Evolutionary conservation across 2,797 vertebrate genomes (phyloP).

Genomic region (Tamandua tetradactyla): DNA sequence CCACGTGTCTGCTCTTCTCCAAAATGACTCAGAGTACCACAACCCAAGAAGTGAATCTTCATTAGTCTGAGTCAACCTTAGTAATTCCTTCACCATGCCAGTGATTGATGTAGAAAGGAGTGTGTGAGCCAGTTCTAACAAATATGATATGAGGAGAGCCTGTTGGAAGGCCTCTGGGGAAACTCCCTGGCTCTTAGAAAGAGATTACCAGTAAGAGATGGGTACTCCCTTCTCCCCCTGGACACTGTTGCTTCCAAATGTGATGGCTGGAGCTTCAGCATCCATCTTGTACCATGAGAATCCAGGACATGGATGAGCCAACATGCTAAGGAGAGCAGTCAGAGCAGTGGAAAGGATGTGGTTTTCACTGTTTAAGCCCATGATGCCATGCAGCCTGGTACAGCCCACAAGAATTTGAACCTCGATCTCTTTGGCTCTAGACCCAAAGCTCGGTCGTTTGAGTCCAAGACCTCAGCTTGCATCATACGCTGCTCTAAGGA

Average conservation of each 20-base stretch:
- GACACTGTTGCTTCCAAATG: neutral
- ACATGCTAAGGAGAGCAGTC: neutral
- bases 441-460: neutral
- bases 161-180: neutral
- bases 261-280: neutral
- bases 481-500: neutral
- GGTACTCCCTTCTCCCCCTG: neutral
- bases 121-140: neutral
- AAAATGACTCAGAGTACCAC: neutral
- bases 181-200: constrained; percentile 6
- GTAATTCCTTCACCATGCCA: neutral
- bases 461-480: neutral
- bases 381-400: neutral
- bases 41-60: neutral
- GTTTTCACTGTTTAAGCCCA: neutral
- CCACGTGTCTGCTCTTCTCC: neutral
- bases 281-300: neutral
- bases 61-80: neutral
- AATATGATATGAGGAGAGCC: neutral
- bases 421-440: neutral
- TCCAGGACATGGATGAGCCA: accelerated
- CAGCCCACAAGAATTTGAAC: neutral
- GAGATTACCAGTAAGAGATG: neutral
- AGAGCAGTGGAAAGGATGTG: neutral
- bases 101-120: neutral